Percentiles rank a stretch among this genome's conserved stretches.
phyloP scores from a whole-genome alignment of 1,140 invertebrate species.

The Drosophila willistoni region DNA sequence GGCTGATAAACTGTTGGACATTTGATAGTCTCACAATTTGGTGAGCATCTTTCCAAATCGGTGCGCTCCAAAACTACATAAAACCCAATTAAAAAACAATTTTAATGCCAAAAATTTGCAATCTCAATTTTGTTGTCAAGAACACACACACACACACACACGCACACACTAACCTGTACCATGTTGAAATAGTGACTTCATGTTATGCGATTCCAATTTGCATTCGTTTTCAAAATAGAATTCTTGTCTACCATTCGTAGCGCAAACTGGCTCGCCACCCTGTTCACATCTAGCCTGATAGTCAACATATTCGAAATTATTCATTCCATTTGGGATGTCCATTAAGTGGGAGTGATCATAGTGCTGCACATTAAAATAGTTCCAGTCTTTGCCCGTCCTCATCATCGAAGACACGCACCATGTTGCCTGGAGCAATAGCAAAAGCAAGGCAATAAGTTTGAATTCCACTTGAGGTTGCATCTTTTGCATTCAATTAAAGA shows the following conservation, averaged over 20 bases:
- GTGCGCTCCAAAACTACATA: conserved; percentile 53
- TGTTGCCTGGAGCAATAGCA: neutral
- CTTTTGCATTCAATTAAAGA: neutral
- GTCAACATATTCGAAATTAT: conserved; percentile 59
- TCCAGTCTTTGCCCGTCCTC: neutral
- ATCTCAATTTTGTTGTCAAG: no score
- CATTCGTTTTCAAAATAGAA: conserved; percentile 64
- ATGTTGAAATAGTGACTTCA: conserved; percentile 61
- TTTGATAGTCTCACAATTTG: conserved; percentile 44
- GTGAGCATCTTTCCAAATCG: conserved; percentile 54
- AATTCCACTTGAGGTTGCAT: conserved; percentile 3
- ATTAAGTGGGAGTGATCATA: neutral
- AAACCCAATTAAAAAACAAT: no score
- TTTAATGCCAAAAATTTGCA: no score
- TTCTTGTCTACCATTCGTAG: conserved; percentile 51
- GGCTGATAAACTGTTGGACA: conserved; percentile 41
- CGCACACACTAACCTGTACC: conserved; percentile 49
- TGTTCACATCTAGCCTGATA: conserved; percentile 52
- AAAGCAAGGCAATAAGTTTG: neutral
- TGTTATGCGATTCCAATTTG: conserved; percentile 61
- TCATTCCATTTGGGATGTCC: neutral
- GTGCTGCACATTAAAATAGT: neutral
- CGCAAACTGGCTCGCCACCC: conserved; percentile 60
- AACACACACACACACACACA: no score
- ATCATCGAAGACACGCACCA: neutral